phyloP scores from a whole-genome alignment of 2,113 vertebrate genomes.

The Vicugna pacos region DNA sequence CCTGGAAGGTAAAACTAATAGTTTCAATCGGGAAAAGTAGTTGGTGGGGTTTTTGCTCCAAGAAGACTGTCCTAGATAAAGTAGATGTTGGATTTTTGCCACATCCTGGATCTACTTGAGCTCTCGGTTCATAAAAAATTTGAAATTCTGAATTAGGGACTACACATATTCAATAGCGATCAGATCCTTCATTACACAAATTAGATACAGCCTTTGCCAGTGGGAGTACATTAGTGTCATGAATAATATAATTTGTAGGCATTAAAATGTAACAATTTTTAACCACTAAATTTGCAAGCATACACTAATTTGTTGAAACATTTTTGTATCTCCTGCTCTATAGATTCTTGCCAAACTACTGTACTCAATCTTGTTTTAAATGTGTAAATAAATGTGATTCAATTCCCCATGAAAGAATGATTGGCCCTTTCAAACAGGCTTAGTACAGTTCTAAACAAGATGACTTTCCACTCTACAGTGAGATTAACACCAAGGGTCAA shows the following conservation, averaged over 20 bases:
- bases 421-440: constrained; percentile 73
- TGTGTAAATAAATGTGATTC: constrained; percentile 81
- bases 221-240: constrained; percentile 70
- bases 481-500: neutral
- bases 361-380: constrained; percentile 78
- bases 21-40: neutral
- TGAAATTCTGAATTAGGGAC: constrained; percentile 64
- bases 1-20: neutral
- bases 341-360: constrained; percentile 82
- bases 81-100: constrained; percentile 50
- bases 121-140: constrained; percentile 42
- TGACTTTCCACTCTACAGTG: constrained; percentile 60
- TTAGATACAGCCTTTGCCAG: constrained; percentile 75
- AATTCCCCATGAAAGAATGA: constrained; percentile 82
- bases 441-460: constrained; percentile 76
- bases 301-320: constrained; percentile 80
- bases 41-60: neutral
- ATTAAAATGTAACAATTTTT: constrained; percentile 80
- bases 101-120: constrained; percentile 23
- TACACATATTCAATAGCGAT: constrained; percentile 61
- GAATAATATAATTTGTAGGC: constrained; percentile 77
- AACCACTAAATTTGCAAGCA: constrained; percentile 77
- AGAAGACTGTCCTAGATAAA: neutral
- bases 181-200: constrained; percentile 77
- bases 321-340: constrained; percentile 75